phyloP scores from a whole-genome alignment of 2,888 invertebrate genomes.

The Oscheius sp. region DNA sequence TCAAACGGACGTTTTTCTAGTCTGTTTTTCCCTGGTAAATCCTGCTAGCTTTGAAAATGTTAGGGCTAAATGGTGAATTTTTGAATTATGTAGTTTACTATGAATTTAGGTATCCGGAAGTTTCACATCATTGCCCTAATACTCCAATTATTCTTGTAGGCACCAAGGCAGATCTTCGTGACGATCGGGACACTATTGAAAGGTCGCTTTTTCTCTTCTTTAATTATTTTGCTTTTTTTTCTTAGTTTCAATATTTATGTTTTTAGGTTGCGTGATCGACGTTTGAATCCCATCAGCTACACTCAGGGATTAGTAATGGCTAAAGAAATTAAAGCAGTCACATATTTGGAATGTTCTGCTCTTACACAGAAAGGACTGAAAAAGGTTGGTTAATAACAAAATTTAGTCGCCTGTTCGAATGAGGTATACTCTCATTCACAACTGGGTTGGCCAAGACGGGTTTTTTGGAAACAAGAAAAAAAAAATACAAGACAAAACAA shows the following conservation, averaged over 20 bases:
- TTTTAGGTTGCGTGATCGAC: constrained; percentile 61
- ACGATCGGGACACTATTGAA: constrained; percentile 88
- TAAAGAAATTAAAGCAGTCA: constrained; percentile 96
- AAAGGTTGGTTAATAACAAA: too few relatives aligned
- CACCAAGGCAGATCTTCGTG: constrained; percentile 95
- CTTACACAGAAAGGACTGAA: constrained; percentile 85
- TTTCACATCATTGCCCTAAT: constrained; percentile 98
- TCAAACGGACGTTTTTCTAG: constrained; percentile 77
- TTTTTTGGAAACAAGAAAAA: too few relatives aligned
- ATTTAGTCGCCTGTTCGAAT: too few relatives aligned
- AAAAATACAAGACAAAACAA: too few relatives aligned
- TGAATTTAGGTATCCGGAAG: constrained; percentile 82
- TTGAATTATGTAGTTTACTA: background rate
- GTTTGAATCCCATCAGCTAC: constrained; percentile 92
- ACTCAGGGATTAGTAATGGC: constrained; percentile 90
- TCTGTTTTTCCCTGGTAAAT: constrained; percentile 98
- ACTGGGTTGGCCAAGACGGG: too few relatives aligned
- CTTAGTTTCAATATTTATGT: too few relatives aligned
- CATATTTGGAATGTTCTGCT: constrained; percentile 99
- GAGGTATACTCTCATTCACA: too few relatives aligned
- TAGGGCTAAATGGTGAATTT: constrained; percentile 93
- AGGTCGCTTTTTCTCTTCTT: constrained; percentile 35
- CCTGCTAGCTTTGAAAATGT: constrained; percentile 99
- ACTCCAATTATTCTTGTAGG: constrained; percentile 98
- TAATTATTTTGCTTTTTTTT: background rate